Evolutionary conservation across 2,113 vertebrate species (phyloP).

Genomic region (Cryptotis parvus): DNA sequence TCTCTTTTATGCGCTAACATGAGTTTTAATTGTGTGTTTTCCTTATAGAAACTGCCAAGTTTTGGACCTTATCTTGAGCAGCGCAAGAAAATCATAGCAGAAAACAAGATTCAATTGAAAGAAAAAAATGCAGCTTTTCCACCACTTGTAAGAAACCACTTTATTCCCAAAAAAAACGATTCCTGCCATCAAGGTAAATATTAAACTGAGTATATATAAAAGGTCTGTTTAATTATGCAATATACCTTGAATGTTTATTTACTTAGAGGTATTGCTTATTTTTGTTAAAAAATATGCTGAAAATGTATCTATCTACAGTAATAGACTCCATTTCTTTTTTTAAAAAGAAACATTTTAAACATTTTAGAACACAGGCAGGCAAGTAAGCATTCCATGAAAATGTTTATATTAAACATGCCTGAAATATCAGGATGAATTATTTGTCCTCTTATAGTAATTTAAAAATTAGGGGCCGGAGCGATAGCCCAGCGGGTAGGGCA

Average conservation of each 20-base stretch:
- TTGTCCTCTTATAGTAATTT: background rate
- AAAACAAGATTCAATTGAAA: constrained; percentile 88
- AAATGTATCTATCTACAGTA: too few species aligned
- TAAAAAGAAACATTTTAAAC: background rate
- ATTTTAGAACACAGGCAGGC: background rate
- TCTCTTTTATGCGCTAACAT: background rate
- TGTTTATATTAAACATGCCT: constrained; percentile 1
- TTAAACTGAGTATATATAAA: background rate
- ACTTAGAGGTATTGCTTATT: background rate
- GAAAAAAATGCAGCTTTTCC: constrained; percentile 47
- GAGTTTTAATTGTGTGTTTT: constrained; percentile 54
- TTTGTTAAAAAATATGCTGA: background rate
- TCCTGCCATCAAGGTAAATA: constrained; percentile 92
- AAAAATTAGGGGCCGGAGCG: too few species aligned
- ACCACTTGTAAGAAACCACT: constrained; percentile 70
- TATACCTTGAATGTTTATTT: background rate
- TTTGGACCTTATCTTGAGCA: constrained; percentile 94
- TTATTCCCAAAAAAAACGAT: constrained; percentile 88
- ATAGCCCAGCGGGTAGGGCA: too few species aligned
- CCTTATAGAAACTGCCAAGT: constrained; percentile 91
- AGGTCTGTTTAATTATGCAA: background rate
- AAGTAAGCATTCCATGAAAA: background rate
- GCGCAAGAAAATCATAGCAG: constrained; percentile 90
- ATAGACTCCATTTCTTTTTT: too few species aligned
- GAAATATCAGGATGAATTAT: background rate